Evolutionary conservation across 2,113 vertebrate genomes (phyloP), one percentile per base, ranked within the genome.

Genomic region (Oreocharis arfaki): DNA sequence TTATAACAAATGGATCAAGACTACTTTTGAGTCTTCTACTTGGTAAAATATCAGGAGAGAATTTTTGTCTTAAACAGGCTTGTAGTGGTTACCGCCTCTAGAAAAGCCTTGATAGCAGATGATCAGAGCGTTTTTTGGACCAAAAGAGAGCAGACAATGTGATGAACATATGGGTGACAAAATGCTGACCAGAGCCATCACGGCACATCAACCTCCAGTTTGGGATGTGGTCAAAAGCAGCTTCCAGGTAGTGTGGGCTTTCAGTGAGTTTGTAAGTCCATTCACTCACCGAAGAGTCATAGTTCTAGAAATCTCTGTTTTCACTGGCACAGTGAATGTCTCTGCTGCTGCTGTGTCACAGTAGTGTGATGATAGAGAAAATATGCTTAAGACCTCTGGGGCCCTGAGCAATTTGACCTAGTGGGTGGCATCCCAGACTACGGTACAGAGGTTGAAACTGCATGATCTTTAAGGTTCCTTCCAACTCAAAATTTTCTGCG

Each of bases 391-490:
- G 14, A n/a, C 1, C 32, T 39, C 28, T 67, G 41, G 35, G 30
- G 6, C 21, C 30, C 47, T 47, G 39, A 68, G n/a, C 8, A 60
- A 21, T 47, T 16, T 39, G 9, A 30, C 24, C 17, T 30, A 5
- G 11, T 9, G 39, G 2, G 9, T 60, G 46, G 19, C 39, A 53
- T 19, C 28, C 17, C n/a, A 47, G 61, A 15, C n/a, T 21, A 6
- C 0, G 0, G 11, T 3, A 8, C 5, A 52, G 30, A 83, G 10
- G 20, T 18, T 82, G 24, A 20, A 89, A 60, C 5, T 18, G 35
- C 20, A 26, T 18, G 11, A 19, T 32, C 28, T 68, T 41, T 69
- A 41, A 76, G 10, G n/a, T 35, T 14, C 5, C 16, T 56, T 77
- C 63, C 55, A 49, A 23, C 18, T 15, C 21, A 61, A 61, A 69